These are phyloP conservation scores for Clinocottus analis DNA, from an alignment of 2,113 vertebrate species.

Conservation along the genomic window DNA sequence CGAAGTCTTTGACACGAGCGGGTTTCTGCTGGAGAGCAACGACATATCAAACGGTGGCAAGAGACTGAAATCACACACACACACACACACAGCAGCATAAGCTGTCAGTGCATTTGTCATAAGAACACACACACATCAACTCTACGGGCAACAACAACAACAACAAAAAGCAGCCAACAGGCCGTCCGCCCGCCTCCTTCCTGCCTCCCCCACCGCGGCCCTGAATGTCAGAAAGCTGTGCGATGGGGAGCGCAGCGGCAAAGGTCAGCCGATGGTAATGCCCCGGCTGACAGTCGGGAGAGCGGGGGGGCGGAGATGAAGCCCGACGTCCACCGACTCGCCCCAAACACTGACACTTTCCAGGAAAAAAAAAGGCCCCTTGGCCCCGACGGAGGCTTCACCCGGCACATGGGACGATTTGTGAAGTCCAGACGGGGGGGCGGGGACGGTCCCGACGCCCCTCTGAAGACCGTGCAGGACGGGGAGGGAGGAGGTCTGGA, in stretches of 20 bases:
- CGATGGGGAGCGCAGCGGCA: slow-evolving; percentile 74
- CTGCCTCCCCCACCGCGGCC: slow-evolving; percentile 61
- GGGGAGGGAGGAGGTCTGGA: too few species aligned
- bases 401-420: slow-evolving; percentile 42
- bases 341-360: slow-evolving; percentile 48
- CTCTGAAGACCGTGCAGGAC: slow-evolving; percentile 24
- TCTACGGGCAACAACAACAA: slow-evolving; percentile 39
- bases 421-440: too few species aligned
- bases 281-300: slow-evolving; percentile 67
- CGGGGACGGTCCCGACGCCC: slow-evolving; percentile 34
- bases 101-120: slow-evolving; percentile 61
- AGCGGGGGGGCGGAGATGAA: slow-evolving; percentile 66
- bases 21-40: slow-evolving; percentile 54
- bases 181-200: slow-evolving; percentile 47
- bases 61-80: slow-evolving; percentile 40
- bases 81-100: slow-evolving; percentile 9
- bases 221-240: slow-evolving; percentile 81
- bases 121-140: slow-evolving; percentile 56
- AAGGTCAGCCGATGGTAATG: slow-evolving; percentile 85
- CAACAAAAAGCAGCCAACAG: slow-evolving; percentile 54
- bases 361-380: slow-evolving; percentile 55
- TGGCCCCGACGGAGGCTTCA: slow-evolving; percentile 32
- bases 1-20: slow-evolving; percentile 68
- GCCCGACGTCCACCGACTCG: slow-evolving; percentile 62
- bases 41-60: slow-evolving; percentile 65